Evolutionary conservation across 2,888 invertebrate genomes (phyloP).

Genomic region (Epicampocera succincta): DNA sequence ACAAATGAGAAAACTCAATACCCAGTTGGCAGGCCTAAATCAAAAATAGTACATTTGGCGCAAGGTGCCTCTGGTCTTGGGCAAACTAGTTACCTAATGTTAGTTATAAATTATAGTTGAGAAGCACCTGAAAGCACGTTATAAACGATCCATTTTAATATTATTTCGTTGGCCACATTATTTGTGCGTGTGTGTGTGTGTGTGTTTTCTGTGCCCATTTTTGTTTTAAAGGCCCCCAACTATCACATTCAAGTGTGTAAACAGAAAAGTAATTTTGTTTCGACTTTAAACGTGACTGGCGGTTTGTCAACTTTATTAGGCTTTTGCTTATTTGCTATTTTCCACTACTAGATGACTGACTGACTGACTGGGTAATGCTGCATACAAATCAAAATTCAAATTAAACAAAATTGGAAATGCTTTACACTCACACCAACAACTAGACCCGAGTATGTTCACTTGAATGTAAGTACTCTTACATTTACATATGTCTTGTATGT

Average conservation of each 20-base stretch:
- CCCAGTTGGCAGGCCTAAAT: conserved; percentile 61
- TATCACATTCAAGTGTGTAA: conserved; percentile 16
- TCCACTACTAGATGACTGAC: conserved; percentile 5
- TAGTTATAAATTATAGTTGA: conserved; percentile 45
- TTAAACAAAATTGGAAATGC: conserved; percentile 62
- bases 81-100: conserved; percentile 67
- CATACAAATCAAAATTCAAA: conserved; percentile 65
- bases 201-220: neutral
- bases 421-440: conserved; percentile 12
- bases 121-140: conserved; percentile 63
- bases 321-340: conserved; percentile 18
- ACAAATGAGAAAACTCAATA: conserved; percentile 49
- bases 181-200: neutral
- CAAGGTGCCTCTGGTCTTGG: conserved; percentile 50
- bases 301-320: conserved; percentile 65
- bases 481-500: too few relatives aligned
- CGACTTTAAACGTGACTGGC: conserved; percentile 63
- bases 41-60: conserved; percentile 17
- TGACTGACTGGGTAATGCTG: conserved; percentile 26
- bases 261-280: conserved; percentile 23
- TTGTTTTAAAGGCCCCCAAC: conserved; percentile 23
- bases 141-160: conserved; percentile 46
- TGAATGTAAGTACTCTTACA: neutral
- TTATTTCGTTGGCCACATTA: conserved; percentile 16
- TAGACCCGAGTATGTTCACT: neutral